A percentile compares a stretch with the other conserved stretches of the same genome.
Evolutionary conservation across 2,797 vertebrate species (phyloP).

Genomic region (Melanotaenia maccullochi): DNA sequence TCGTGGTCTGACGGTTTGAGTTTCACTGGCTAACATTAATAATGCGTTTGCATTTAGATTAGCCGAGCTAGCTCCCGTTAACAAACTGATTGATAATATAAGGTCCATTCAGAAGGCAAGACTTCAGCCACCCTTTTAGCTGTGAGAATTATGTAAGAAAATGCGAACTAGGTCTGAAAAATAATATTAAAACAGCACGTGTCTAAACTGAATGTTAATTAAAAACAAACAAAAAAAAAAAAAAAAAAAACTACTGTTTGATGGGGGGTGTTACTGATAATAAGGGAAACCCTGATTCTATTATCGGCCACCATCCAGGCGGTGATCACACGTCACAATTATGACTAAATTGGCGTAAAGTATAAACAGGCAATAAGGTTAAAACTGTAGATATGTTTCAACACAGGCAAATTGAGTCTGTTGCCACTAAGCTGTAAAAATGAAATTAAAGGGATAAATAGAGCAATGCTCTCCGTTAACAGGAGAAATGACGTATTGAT

Average conservation of each 20-base stretch:
- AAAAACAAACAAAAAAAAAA: not conserved
- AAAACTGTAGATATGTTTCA: accelerated
- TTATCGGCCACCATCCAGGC: conserved; percentile 42
- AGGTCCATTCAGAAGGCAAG: not conserved
- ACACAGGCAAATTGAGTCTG: accelerated
- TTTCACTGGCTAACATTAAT: conserved; percentile 15
- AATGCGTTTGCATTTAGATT: not conserved
- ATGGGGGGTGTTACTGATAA: not conserved
- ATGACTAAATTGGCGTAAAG: accelerated
- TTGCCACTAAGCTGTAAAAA: accelerated
- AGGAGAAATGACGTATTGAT: not conserved
- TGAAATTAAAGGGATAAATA: not conserved
- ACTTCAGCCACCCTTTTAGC: not conserved
- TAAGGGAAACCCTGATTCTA: conserved; percentile 34
- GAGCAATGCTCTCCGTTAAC: conserved; percentile 49
- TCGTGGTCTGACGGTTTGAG: not conserved
- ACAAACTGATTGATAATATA: not conserved
- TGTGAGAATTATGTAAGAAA: too few relatives aligned
- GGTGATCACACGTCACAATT: accelerated
- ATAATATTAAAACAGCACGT: not conserved
- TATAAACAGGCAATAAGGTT: not conserved
- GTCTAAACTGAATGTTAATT: too few relatives aligned
- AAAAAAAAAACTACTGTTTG: not conserved
- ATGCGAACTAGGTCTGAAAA: not conserved
- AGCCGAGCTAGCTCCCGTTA: conserved; percentile 26